phyloP scores from a whole-genome alignment of 2,797 vertebrate genomes.

The Sebastes dallii region DNA sequence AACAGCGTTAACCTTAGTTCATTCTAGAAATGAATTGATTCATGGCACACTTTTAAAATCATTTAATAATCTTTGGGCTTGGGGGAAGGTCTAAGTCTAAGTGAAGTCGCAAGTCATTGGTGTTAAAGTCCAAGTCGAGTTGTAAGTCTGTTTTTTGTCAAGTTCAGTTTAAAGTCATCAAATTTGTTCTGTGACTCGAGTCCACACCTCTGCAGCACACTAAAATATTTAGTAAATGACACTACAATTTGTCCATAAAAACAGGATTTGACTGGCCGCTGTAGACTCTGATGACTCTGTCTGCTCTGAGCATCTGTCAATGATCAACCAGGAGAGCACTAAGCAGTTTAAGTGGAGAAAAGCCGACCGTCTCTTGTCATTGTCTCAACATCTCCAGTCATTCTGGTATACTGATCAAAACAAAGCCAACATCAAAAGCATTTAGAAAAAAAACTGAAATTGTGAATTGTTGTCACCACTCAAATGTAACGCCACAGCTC shows the following conservation, averaged over 20 bases:
- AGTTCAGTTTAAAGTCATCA: not conserved
- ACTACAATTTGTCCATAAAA: not conserved
- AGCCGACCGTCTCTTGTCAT: not conserved
- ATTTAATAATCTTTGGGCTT: too few species aligned
- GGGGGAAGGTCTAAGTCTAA: too few species aligned
- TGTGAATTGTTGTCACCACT: not conserved
- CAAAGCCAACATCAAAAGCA: not conserved
- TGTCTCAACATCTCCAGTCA: too few species aligned
- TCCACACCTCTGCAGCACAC: not conserved
- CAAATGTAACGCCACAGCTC: not conserved
- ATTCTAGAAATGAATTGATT: too few species aligned
- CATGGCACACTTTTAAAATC: too few species aligned
- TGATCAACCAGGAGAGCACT: not conserved
- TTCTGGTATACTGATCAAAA: not conserved
- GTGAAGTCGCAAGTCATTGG: too few species aligned
- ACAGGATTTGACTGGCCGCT: not conserved
- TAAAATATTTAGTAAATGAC: not conserved
- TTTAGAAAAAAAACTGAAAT: not conserved
- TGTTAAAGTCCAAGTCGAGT: too few species aligned
- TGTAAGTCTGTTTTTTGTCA: too few species aligned
- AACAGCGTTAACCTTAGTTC: too few species aligned
- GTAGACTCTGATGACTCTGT: not conserved
- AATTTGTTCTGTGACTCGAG: too few species aligned
- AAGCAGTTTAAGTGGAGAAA: not conserved
- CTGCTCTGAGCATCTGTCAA: not conserved